phyloP scores from a whole-genome alignment of 2,797 vertebrate species.

The Falco cherrug region DNA sequence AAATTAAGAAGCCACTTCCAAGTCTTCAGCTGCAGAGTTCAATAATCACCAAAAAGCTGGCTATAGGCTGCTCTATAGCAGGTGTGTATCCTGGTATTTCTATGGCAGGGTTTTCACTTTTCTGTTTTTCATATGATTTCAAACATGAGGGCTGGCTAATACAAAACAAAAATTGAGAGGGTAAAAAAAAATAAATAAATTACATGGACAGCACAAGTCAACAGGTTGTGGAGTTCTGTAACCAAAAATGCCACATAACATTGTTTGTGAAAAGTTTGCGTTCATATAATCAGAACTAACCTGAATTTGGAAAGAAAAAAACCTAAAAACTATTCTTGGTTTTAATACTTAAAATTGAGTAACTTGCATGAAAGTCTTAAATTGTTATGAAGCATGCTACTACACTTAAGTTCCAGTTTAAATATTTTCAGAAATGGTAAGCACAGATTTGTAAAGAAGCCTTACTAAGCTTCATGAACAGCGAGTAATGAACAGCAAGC shows the following conservation, averaged over 20 bases:
- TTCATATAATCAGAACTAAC: neutral
- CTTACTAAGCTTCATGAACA: constrained; percentile 49
- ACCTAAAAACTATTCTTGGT: neutral
- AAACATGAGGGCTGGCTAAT: neutral
- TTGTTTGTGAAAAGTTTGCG: accelerated
- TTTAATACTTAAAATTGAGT: constrained; percentile 36
- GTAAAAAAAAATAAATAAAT: neutral
- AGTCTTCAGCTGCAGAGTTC: neutral
- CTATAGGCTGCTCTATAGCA: neutral
- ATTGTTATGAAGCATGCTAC: constrained; percentile 39
- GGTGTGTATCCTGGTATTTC: neutral
- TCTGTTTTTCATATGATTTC: neutral
- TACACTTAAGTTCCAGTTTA: constrained; percentile 35
- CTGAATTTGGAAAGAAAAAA: constrained; percentile 17
- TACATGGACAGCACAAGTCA: neutral
- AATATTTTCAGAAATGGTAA: constrained; percentile 35
- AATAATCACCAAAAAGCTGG: neutral
- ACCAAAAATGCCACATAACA: neutral
- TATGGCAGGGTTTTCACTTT: neutral
- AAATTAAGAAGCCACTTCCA: neutral
- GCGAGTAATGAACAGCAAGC: neutral
- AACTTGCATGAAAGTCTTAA: constrained; percentile 37
- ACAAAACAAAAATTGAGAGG: neutral
- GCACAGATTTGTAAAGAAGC: neutral
- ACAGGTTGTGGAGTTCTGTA: neutral